Evolutionary conservation across 1,140 invertebrate genomes (phyloP).

Genomic region (Philopotamus ludificatus): DNA sequence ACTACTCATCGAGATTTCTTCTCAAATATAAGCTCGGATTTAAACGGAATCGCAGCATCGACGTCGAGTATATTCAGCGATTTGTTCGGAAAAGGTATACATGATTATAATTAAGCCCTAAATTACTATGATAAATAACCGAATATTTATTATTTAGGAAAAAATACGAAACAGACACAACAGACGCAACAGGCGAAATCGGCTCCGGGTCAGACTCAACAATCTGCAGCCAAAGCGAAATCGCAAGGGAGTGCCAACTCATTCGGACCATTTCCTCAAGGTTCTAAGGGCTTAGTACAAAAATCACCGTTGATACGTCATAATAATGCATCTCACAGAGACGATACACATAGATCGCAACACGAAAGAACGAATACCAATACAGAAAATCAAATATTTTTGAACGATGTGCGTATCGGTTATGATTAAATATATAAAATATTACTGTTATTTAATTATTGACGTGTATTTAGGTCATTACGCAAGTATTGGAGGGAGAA

Average conservation of each 20-base stretch:
- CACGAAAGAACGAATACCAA: slow-evolving; percentile 71
- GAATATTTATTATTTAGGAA: slow-evolving; percentile 26
- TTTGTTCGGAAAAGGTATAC: slow-evolving; percentile 73
- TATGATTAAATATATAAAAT: slow-evolving; percentile 10
- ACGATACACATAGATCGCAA: slow-evolving; percentile 65
- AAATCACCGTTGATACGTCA: slow-evolving; percentile 90
- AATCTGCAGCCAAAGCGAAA: slow-evolving; percentile 57
- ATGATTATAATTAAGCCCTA: slow-evolving; percentile 2
- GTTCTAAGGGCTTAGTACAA: slow-evolving; percentile 82
- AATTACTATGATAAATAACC: not conserved
- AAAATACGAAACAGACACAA: slow-evolving; percentile 38
- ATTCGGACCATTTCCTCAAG: slow-evolving; percentile 75
- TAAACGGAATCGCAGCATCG: slow-evolving; percentile 86
- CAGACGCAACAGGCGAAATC: slow-evolving; percentile 42
- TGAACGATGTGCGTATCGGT: slow-evolving; percentile 69
- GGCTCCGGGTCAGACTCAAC: slow-evolving; percentile 42
- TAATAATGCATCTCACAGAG: slow-evolving; percentile 62
- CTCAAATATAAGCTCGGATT: slow-evolving; percentile 82
- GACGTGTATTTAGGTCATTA: slow-evolving; percentile 68
- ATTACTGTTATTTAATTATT: slow-evolving; percentile 25
- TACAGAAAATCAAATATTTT: slow-evolving; percentile 82
- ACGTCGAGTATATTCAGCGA: slow-evolving; percentile 90
- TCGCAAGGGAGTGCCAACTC: slow-evolving; percentile 54
- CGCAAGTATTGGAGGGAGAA: slow-evolving; percentile 90
- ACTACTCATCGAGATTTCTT: slow-evolving; percentile 73